Evolutionary conservation across 2,888 invertebrate species (phyloP), one percentile per base, ranked within the genome.

Genomic region (Noctua pronuba): DNA sequence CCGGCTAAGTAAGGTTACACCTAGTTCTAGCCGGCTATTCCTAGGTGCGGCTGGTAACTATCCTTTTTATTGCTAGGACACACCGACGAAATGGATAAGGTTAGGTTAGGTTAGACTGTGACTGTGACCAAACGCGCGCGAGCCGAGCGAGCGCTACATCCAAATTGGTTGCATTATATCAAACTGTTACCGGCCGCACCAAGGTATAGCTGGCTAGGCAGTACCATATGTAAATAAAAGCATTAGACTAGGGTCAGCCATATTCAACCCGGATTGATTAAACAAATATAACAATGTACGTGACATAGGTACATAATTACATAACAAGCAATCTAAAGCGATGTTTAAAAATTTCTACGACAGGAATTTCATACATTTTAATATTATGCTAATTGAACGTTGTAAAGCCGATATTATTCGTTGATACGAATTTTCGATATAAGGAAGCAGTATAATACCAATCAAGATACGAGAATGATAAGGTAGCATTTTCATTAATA

Each of bases 381-480:
- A 81, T 82, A 75, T 70, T 77, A 87, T 84, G 87, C 62, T 79
- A 84, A 84, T 84, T 71, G 64, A 69, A 75, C 11, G 75, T 52
- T 77, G 58, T 81, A 75, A 87, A 79, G 55, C 24, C 60, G 75
- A 86, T 78, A 81, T 74, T 73, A 84, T 87, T 79, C 75, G 85
- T 74, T 78, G 78, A 84, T 77, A 52, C 76, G 44, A 82, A 67
- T 73, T 73, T 74, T 85, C 73, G 77, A 79, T 85, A 77, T 72
- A 82, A 87, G 87, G 85, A 86, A 82, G 73, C 79, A 66, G 52
- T 82, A 62, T 66, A 79, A 82, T 82, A 87, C 74, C 76, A 82
- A 86, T 87, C 87, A 76, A 84, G 73, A 86, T 77, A 49, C 68
- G 28, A 72, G 52, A 74, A 64, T 13, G 78, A 84, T 85, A 82